Percentiles rank a stretch among this genome's conserved stretches.
Evolutionary conservation across 2,797 vertebrate genomes (phyloP).

Genomic region (Microcaecilia unicolor): DNA sequence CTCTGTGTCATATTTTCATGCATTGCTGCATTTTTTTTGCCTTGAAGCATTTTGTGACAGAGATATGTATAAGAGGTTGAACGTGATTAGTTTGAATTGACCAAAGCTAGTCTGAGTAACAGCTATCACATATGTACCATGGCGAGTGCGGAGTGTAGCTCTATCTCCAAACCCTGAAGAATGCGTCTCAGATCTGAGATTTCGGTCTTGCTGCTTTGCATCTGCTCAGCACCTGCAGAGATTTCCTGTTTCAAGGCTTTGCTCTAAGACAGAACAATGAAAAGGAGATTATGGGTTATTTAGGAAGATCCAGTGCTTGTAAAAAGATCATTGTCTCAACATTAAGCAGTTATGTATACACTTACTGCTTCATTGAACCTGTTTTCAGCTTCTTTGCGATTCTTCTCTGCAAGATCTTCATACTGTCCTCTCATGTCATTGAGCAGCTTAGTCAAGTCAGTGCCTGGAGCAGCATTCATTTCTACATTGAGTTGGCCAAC

Average conservation of each 20-base stretch:
- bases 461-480: conserved; percentile 68
- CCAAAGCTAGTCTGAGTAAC: no score
- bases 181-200: conserved; percentile 60
- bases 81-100: no score
- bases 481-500: conserved; percentile 69
- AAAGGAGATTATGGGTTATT: background rate
- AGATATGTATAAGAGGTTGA: no score
- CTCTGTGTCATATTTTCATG: no score
- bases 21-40: no score
- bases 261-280: conserved; percentile 30
- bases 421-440: conserved; percentile 72
- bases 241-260: conserved; percentile 65
- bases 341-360: no score
- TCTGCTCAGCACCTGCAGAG: conserved; percentile 50
- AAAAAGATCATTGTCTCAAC: no score
- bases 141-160: conserved; percentile 75
- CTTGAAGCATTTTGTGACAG: no score
- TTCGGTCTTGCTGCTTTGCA: conserved; percentile 62
- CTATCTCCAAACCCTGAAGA: conserved; percentile 73
- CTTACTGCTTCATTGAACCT: conserved; percentile 72
- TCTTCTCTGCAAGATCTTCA: conserved; percentile 64
- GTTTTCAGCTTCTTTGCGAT: conserved; percentile 62
- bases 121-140: no score
- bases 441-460: conserved; percentile 62
- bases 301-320: no score